A percentile compares a stretch with the other conserved stretches of the same genome.
Evolutionary conservation across 2,888 invertebrate genomes (phyloP).

Genomic region (Melipona bicolor): DNA sequence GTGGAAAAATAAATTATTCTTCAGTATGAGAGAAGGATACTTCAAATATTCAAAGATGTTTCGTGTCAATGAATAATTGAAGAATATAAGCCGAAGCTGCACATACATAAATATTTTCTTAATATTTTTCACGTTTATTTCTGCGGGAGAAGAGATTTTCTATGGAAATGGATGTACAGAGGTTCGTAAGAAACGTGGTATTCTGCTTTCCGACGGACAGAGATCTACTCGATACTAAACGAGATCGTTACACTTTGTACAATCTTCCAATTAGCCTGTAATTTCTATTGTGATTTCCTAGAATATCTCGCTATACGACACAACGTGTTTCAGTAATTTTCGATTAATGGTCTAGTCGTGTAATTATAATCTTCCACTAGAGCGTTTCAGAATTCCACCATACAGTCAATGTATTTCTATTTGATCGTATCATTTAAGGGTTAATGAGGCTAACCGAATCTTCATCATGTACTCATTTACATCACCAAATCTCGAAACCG

Average conservation of each 20-base stretch:
- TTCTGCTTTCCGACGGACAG: conserved; percentile 29
- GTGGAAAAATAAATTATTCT: background rate
- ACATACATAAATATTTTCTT: background rate
- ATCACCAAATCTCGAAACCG: background rate
- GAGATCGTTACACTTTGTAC: background rate
- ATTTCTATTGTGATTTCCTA: no score
- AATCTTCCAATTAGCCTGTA: no score
- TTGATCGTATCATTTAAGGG: no score
- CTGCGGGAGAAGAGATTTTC: background rate
- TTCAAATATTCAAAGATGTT: background rate
- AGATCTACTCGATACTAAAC: background rate
- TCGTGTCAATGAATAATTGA: background rate
- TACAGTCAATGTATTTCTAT: no score
- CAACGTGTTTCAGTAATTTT: no score
- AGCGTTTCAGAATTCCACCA: no score
- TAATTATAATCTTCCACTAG: no score
- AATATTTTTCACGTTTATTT: background rate
- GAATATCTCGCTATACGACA: no score
- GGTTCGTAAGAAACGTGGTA: background rate
- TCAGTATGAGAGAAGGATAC: background rate
- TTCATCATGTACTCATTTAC: background rate
- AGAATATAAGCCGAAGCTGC: no score
- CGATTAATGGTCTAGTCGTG: no score
- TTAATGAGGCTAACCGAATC: background rate
- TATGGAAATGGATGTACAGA: background rate